phyloP scores from a whole-genome alignment of 2,888 invertebrate genomes.

The Lottia gigantea region DNA sequence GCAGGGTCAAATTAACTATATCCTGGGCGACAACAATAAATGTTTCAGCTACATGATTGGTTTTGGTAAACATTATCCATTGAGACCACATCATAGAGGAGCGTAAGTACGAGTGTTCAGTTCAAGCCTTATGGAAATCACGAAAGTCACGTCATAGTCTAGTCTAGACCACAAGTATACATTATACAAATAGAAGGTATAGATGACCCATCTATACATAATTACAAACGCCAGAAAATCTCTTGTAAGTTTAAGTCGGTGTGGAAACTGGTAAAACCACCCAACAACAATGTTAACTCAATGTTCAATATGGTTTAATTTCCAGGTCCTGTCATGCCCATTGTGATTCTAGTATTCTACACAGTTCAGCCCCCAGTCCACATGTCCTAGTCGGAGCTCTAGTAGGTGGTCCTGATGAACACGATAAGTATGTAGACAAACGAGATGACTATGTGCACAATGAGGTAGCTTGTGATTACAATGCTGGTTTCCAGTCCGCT shows the following conservation, averaged over 20 bases:
- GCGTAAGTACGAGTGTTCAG: constrained; percentile 32
- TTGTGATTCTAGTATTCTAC: background rate
- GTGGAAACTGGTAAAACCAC: too few relatives aligned
- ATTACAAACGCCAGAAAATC: too few relatives aligned
- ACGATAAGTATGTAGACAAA: constrained; percentile 46
- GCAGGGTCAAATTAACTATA: constrained; percentile 51
- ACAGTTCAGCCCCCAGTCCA: constrained; percentile 31
- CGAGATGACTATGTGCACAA: constrained; percentile 47
- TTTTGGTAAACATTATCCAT: constrained; percentile 49
- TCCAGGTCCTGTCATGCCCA: too few relatives aligned
- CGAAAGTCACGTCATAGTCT: too few relatives aligned
- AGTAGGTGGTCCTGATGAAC: constrained; percentile 52
- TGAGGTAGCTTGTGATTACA: constrained; percentile 54
- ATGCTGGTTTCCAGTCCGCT: constrained; percentile 55
- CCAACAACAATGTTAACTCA: too few relatives aligned
- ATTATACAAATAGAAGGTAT: too few relatives aligned
- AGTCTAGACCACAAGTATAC: too few relatives aligned
- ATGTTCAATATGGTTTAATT: too few relatives aligned
- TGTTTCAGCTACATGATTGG: constrained; percentile 54
- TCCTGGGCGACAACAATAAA: constrained; percentile 47
- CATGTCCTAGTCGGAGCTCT: constrained; percentile 50
- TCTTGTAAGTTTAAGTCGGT: too few relatives aligned
- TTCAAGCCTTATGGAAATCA: too few relatives aligned
- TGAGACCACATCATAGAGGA: constrained; percentile 52
- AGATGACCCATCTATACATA: too few relatives aligned